Conservation (phyloP, 2,113 vertebrate species). For the Eurystomus gularis region DNA sequence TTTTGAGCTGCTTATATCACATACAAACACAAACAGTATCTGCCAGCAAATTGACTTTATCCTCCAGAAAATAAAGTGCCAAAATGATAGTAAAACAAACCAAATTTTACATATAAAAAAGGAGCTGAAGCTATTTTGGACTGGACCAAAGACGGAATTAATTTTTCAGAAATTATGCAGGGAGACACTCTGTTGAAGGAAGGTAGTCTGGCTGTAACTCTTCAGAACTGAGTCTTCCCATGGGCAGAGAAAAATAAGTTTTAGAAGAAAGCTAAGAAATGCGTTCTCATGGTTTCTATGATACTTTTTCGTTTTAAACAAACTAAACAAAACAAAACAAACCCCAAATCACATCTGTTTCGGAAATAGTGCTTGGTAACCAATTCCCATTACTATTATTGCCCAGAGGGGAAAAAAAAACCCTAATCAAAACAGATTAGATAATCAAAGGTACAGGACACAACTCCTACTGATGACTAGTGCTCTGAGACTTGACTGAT, state of each 20-base stretch:
- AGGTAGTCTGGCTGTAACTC: background rate
- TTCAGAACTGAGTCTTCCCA: background rate
- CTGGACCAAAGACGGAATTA: accelerated
- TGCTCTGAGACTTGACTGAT: background rate
- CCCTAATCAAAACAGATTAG: background rate
- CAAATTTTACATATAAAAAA: background rate
- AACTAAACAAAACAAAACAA: background rate
- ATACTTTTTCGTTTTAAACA: background rate
- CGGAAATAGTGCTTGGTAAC: background rate
- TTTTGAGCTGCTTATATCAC: background rate
- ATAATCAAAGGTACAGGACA: background rate
- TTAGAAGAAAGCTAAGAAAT: background rate
- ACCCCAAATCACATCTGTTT: background rate
- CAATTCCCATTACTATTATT: background rate
- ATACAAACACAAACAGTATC: background rate
- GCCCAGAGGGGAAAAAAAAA: background rate
- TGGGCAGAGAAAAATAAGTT: background rate
- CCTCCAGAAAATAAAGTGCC: background rate
- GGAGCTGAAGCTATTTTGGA: background rate
- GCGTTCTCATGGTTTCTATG: background rate
- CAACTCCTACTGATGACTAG: background rate
- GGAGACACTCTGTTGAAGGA: background rate
- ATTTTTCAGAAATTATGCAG: background rate
- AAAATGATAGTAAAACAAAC: background rate
- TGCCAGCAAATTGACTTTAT: background rate